A percentile compares a stretch with the other conserved stretches of the same genome.
These are phyloP conservation scores for Cryptus viduatorius DNA, from an alignment of 2,888 invertebrate species.

Conservation along the genomic window DNA sequence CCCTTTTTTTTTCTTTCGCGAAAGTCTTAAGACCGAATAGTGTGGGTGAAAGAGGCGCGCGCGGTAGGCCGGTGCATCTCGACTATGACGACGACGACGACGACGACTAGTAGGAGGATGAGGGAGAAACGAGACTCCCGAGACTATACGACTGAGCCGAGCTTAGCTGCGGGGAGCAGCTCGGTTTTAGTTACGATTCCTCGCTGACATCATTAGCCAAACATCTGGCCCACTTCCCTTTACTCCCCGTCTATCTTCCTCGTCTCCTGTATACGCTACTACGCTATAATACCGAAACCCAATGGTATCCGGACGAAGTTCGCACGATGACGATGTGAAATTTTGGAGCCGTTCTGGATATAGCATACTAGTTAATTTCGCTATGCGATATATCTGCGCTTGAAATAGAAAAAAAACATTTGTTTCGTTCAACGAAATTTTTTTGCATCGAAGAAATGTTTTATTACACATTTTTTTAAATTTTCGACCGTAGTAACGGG, in stretches of 20 bases:
- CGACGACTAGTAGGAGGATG: conserved; percentile 20
- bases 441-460: too few relatives aligned
- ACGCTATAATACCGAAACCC: not conserved
- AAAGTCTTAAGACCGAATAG: conserved; percentile 60
- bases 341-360: too few relatives aligned
- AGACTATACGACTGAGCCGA: conserved; percentile 60
- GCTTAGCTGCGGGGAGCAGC: conserved; percentile 71
- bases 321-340: not conserved
- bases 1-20: conserved; percentile 59
- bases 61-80: conserved; percentile 64
- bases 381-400: too few relatives aligned
- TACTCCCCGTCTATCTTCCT: conserved; percentile 35
- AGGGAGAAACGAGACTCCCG: conserved; percentile 51
- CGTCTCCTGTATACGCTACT: not conserved
- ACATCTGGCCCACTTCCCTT: conserved; percentile 82
- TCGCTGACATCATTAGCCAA: conserved; percentile 85
- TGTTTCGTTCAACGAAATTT: too few relatives aligned
- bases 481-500: too few relatives aligned
- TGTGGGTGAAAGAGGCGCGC: conserved; percentile 34
- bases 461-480: too few relatives aligned
- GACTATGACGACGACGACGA: conserved; percentile 66
- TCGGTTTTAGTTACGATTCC: conserved; percentile 84
- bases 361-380: too few relatives aligned
- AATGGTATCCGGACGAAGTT: not conserved
- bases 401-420: too few relatives aligned